These are phyloP conservation scores for Helleia helle DNA, from an alignment of 2,888 invertebrate genomes.

Conservation along the genomic window DNA sequence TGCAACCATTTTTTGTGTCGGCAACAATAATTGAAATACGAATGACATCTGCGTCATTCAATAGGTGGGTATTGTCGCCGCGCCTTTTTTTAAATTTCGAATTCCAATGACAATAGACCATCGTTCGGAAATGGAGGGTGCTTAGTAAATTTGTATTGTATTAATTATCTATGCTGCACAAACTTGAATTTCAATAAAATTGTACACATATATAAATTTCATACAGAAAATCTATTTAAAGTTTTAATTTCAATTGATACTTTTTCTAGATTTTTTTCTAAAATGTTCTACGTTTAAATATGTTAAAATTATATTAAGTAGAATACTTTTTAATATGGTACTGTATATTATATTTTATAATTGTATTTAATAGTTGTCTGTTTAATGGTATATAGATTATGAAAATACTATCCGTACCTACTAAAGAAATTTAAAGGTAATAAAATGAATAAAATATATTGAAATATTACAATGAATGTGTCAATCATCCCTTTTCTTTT, in stretches of 20 bases:
- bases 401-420: too few relatives aligned
- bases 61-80: conserved; percentile 46
- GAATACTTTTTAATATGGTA: too few relatives aligned
- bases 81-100: conserved; percentile 32
- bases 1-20: conserved; percentile 39
- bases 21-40: conserved; percentile 44
- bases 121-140: conserved; percentile 31
- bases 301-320: too few relatives aligned
- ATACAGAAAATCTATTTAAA: too few relatives aligned
- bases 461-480: neutral
- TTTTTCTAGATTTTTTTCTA: too few relatives aligned
- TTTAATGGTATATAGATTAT: too few relatives aligned
- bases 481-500: conserved; percentile 1
- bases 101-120: conserved; percentile 28
- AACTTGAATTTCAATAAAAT: conserved; percentile 11
- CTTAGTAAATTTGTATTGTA: conserved; percentile 21
- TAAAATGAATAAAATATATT: neutral
- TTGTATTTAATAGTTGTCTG: too few relatives aligned
- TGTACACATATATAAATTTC: conserved; percentile 10
- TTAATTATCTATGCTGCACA: conserved; percentile 13
- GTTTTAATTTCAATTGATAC: too few relatives aligned
- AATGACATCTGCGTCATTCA: conserved; percentile 60
- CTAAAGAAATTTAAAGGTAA: too few relatives aligned
- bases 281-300: too few relatives aligned
- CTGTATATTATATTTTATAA: too few relatives aligned